phyloP scores from a whole-genome alignment of 2,113 vertebrate species.

The Gymnarchus niloticus region DNA sequence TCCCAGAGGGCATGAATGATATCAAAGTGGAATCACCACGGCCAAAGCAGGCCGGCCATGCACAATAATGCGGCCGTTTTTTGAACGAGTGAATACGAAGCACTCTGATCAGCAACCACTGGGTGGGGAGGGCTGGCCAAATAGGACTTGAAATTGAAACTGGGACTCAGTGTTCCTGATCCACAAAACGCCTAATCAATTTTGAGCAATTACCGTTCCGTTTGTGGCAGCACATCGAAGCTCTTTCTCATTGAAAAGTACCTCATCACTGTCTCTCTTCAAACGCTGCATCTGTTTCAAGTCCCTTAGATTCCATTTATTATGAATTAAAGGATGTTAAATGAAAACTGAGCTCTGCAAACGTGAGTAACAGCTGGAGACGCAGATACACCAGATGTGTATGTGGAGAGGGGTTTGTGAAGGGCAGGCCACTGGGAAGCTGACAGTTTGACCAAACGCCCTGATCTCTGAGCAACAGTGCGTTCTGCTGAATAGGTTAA shows the following conservation, averaged over 20 bases:
- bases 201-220: slow-evolving; percentile 43
- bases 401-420: not conserved
- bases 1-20: slow-evolving; percentile 34
- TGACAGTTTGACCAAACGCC: not conserved
- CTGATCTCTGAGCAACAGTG: not conserved
- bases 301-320: slow-evolving; percentile 7
- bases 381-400: not conserved
- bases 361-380: slow-evolving; percentile 23
- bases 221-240: slow-evolving; percentile 29
- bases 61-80: not conserved
- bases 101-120: slow-evolving; percentile 42
- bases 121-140: not conserved
- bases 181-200: slow-evolving; percentile 51
- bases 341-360: not conserved
- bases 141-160: slow-evolving; percentile 35
- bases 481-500: not conserved
- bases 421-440: not conserved
- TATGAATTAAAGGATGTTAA: not conserved
- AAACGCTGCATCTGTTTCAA: slow-evolving; percentile 28
- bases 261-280: not conserved
- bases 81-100: slow-evolving; percentile 26
- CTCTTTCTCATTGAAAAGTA: slow-evolving; percentile 1
- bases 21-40: slow-evolving; percentile 34
- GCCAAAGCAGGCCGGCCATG: not conserved
- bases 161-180: slow-evolving; percentile 43